Evolutionary conservation across 2,797 vertebrate genomes (phyloP).

Genomic region (Malurus splendens): DNA sequence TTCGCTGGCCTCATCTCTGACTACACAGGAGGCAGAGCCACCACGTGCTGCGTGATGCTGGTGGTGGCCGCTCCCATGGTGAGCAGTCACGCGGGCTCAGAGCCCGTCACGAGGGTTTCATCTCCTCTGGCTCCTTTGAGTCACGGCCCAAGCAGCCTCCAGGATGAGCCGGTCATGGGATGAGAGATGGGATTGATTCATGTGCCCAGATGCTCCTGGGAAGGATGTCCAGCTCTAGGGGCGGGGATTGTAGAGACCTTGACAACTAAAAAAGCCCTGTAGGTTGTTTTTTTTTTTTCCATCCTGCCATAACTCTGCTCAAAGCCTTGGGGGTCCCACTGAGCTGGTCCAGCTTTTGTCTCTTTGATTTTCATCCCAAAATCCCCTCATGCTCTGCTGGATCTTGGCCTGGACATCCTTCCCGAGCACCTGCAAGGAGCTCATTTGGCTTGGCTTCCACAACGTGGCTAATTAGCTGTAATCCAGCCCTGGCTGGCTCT

Average conservation of each 20-base stretch:
- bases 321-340: not conserved
- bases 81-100: not conserved
- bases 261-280: not conserved
- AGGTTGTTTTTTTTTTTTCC: not conserved
- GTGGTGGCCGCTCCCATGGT: slow-evolving; percentile 90
- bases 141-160: not conserved
- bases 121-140: not conserved
- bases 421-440: not conserved
- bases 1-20: slow-evolving; percentile 88
- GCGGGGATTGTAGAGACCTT: not conserved
- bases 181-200: not conserved
- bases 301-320: not conserved
- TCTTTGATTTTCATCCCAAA: not conserved
- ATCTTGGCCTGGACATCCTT: not conserved
- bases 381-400: not conserved
- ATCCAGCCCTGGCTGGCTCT: not conserved
- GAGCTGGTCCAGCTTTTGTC: not conserved
- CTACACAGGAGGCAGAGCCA: slow-evolving; percentile 84
- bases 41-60: slow-evolving; percentile 90
- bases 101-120: not conserved
- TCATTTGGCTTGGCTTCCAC: not conserved
- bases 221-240: not conserved
- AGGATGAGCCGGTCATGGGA: not conserved
- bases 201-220: not conserved
- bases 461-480: not conserved